Base-by-base conservation (phyloP, 2,113 vertebrate genomes). In the Clarias gariepinus region DNA sequence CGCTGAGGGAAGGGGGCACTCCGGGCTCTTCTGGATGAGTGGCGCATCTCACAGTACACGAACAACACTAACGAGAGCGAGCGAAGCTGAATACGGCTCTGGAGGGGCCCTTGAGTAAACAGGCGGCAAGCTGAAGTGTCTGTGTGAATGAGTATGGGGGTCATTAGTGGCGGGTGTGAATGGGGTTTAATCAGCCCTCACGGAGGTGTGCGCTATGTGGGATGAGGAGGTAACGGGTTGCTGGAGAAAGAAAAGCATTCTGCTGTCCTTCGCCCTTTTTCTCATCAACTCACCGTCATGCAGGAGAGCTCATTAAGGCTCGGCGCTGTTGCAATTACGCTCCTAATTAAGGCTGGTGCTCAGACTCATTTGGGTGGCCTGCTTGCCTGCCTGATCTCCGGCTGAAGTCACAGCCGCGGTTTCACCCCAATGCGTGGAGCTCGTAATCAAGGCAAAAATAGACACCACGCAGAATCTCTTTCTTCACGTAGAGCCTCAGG, bases 91-190 rank as follows among this genome's bases (percentile, higher is more conserved):
- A 92, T 91, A 90, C 87, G 77, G 90, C 90, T 83, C 86, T 89
- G 85, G 87, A 91, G 91, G 89, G 92, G 91, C 91, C 90, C 93
- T 94, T 93, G 92, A 92, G 91, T 94, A 95, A 95, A 95, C 94
- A 95, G 89, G 91, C 90, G 91, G 89, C 68, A 87, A 19, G 88
- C 91, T 93, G 88, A 93, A 94, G 94, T 92, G 93, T 94, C 87
- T 68, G 88, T 92, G 91, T 93, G 93, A 94, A 94, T 93, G 92
- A 93, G 92, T 88, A 36, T 19, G 7, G 57, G 88, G 92, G 94
- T 95, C 93, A 94, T 96, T 95, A 96, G 93, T 89, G 91, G 53
- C 23, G 91, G 90, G 92, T 94, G 94, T 94, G 94, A 95, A 95
- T 94, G 89, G 90, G 80, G 90, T 95, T 92, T 95, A 95, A 95